Evolutionary conservation across 2,113 vertebrate genomes (phyloP).

Genomic region (western clawed frog (Xenopus tropicalis)): DNA sequence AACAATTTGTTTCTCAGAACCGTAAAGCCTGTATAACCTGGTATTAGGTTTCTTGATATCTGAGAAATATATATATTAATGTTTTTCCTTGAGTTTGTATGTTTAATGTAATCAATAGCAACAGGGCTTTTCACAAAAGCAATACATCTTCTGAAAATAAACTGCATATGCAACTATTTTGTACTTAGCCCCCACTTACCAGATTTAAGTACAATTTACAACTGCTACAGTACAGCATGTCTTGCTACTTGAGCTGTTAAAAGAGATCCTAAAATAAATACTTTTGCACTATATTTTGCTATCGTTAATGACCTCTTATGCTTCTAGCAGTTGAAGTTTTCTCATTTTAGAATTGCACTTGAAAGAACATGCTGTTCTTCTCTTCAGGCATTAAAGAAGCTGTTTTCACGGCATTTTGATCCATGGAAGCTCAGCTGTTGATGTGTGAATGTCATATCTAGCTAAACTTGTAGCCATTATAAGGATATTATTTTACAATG

Average conservation of each 20-base stretch:
- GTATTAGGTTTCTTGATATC: too few relatives aligned
- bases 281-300: slow-evolving; percentile 10
- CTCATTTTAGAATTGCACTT: slow-evolving; percentile 32
- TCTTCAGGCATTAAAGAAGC: slow-evolving; percentile 25
- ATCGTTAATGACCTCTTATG: slow-evolving; percentile 31
- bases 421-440: slow-evolving; percentile 23
- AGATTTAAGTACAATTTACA: neutral
- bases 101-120: too few relatives aligned
- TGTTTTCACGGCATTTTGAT: slow-evolving; percentile 28
- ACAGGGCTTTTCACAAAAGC: neutral
- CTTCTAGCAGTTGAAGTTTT: slow-evolving; percentile 14
- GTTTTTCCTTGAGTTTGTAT: too few relatives aligned
- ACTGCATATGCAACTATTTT: neutral
- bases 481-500: slow-evolving; percentile 37
- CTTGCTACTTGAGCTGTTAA: neutral
- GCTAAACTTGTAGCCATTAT: slow-evolving; percentile 14
- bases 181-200: neutral
- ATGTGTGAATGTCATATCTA: slow-evolving; percentile 32
- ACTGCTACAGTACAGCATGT: neutral
- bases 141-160: neutral
- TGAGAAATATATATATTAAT: too few relatives aligned
- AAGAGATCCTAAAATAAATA: slow-evolving; percentile 15
- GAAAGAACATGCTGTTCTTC: slow-evolving; percentile 32
- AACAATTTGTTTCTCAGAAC: too few relatives aligned
- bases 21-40: too few relatives aligned